Evolutionary conservation across 2,888 invertebrate species (phyloP).

Genomic region (Boloria selene): DNA sequence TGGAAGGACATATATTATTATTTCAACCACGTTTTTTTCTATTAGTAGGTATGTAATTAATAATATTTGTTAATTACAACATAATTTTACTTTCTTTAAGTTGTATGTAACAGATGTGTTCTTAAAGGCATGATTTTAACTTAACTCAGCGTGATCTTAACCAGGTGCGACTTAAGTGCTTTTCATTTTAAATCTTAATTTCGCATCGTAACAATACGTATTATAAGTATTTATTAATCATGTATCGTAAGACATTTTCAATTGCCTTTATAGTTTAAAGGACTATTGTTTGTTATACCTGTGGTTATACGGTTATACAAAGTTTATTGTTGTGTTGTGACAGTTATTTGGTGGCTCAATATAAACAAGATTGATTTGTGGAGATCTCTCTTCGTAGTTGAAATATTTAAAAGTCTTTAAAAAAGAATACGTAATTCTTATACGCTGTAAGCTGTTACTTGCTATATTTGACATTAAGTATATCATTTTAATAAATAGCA

Average conservation of each 20-base stretch:
- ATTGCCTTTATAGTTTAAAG: constrained; percentile 39
- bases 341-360: constrained; percentile 54
- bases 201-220: constrained; percentile 39
- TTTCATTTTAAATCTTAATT: constrained; percentile 36
- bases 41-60: constrained; percentile 5
- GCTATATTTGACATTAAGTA: neutral
- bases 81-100: no score
- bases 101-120: no score
- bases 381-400: constrained; percentile 42
- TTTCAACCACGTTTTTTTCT: constrained; percentile 5
- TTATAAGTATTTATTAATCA: constrained; percentile 35
- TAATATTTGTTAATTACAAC: neutral
- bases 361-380: constrained; percentile 59
- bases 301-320: no score
- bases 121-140: neutral
- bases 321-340: constrained; percentile 52
- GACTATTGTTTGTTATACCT: constrained; percentile 39
- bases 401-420: constrained; percentile 35
- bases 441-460: neutral
- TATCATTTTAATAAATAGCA: no score
- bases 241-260: constrained; percentile 41
- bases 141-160: constrained; percentile 7
- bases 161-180: constrained; percentile 39
- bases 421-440: constrained; percentile 19
- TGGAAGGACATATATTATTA: constrained; percentile 28